These are phyloP conservation scores for Onychorhynchus coronatus DNA, from an alignment of 2,113 vertebrate genomes.

Conservation along the genomic window DNA sequence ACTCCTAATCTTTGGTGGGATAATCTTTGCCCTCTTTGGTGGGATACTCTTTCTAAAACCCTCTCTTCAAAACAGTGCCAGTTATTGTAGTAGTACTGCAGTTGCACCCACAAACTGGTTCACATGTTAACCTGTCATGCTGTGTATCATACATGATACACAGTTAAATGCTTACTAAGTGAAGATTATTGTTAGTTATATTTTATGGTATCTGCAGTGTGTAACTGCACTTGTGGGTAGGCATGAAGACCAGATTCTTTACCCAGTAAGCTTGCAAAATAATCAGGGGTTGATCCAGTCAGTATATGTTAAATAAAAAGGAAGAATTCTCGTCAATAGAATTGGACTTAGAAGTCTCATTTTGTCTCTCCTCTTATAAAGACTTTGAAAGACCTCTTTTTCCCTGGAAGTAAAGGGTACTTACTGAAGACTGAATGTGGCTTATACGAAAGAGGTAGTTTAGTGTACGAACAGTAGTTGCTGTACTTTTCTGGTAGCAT, in stretches of 20 bases:
- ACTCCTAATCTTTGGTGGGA: neutral
- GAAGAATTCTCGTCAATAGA: neutral
- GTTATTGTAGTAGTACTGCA: neutral
- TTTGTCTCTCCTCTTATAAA: neutral
- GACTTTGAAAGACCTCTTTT: neutral
- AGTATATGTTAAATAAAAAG: neutral
- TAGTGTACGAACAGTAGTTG: neutral
- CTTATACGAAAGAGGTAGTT: rapidly evolving
- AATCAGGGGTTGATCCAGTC: neutral
- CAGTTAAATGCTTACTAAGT: neutral
- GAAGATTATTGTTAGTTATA: neutral
- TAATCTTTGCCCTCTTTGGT: neutral
- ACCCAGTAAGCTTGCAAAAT: neutral
- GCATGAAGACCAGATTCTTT: neutral
- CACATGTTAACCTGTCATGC: neutral
- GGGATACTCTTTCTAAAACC: neutral
- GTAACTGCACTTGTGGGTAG: neutral
- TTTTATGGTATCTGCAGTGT: neutral
- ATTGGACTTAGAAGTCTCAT: neutral
- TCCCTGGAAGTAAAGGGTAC: neutral
- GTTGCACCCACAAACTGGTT: neutral
- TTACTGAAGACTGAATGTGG: neutral
- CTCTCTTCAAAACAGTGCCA: neutral
- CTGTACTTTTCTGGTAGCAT: neutral
- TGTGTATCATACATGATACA: neutral